These are phyloP conservation scores for Drosophila ustulata DNA, from an alignment of 2,888 invertebrate species.

Conservation along the genomic window DNA sequence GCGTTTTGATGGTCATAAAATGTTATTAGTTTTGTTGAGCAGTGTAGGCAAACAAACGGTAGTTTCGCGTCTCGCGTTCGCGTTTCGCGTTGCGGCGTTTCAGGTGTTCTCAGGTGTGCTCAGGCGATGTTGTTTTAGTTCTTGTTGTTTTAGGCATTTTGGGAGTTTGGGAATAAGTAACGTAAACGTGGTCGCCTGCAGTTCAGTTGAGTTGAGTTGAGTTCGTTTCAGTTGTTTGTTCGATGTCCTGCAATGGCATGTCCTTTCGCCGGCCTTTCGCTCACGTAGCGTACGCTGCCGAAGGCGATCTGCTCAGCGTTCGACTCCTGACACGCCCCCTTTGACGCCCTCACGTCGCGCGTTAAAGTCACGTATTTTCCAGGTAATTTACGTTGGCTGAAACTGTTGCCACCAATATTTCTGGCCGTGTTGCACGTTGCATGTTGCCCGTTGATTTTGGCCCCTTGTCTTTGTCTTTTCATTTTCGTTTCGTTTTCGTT, in stretches of 20 bases:
- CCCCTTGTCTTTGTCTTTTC: conserved; percentile 21
- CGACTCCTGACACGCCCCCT: neutral
- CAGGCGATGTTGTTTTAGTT: conserved; percentile 14
- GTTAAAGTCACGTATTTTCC: conserved; percentile 84
- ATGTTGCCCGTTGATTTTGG: conserved; percentile 57
- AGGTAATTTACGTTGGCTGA: conserved; percentile 84
- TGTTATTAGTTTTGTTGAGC: conserved; percentile 1
- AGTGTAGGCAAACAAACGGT: conserved; percentile 15
- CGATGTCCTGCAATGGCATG: conserved; percentile 44
- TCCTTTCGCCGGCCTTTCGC: conserved; percentile 53
- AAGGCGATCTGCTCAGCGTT: conserved; percentile 16
- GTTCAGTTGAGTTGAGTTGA: conserved; percentile 1
- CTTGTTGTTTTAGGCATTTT: conserved; percentile 33
- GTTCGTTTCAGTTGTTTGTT: conserved; percentile 58
- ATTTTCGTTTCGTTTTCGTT: conserved; percentile 1
- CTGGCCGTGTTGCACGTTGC: conserved; percentile 51
- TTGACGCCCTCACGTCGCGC: conserved; percentile 59
- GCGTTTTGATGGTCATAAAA: neutral
- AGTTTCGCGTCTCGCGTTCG: neutral
- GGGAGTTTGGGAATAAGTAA: conserved; percentile 27
- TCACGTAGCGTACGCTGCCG: conserved; percentile 37
- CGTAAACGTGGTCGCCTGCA: conserved; percentile 30
- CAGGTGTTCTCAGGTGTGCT: conserved; percentile 20
- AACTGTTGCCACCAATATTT: conserved; percentile 82
- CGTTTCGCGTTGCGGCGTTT: conserved; percentile 13